A percentile compares a stretch with the other conserved stretches of the same genome.
These are phyloP conservation scores for Bombus breviceps DNA, from an alignment of 1,140 invertebrate species.

Conservation along the genomic window DNA sequence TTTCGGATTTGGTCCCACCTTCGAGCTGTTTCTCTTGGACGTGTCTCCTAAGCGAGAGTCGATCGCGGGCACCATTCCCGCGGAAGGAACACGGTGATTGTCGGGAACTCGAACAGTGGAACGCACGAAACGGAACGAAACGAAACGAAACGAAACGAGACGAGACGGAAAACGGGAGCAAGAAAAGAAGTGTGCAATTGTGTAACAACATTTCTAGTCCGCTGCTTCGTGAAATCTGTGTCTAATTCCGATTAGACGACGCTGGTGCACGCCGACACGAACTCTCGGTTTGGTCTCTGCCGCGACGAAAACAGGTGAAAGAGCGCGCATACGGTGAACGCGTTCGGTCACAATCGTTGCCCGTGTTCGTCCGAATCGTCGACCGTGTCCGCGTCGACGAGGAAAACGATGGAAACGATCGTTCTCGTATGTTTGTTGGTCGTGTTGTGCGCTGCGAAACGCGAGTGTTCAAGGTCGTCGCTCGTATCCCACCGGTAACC, in stretches of 20 bases:
- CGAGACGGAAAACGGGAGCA: slow-evolving; percentile 29
- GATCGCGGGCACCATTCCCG: slow-evolving; percentile 20
- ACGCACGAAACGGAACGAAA: not conserved
- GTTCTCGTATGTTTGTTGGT: slow-evolving; percentile 16
- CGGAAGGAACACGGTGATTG: slow-evolving; percentile 24
- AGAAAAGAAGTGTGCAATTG: slow-evolving; percentile 43
- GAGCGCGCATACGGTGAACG: not conserved
- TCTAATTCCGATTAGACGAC: slow-evolving; percentile 24
- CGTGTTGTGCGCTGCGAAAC: slow-evolving; percentile 47
- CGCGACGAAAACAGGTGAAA: slow-evolving; percentile 25
- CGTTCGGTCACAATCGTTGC: not conserved
- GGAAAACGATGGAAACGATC: slow-evolving; percentile 51
- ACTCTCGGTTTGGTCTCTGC: not conserved
- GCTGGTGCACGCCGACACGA: not conserved
- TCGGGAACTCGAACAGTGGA: not conserved
- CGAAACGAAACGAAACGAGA: not conserved
- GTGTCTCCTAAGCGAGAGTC: slow-evolving; percentile 29
- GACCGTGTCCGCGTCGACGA: slow-evolving; percentile 1
- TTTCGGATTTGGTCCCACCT: slow-evolving; percentile 49
- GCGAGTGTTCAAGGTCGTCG: slow-evolving; percentile 59
- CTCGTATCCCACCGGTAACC: slow-evolving; percentile 50
- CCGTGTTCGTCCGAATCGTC: not conserved
- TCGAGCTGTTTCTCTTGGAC: slow-evolving; percentile 24
- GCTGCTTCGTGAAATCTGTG: slow-evolving; percentile 45
- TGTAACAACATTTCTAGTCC: slow-evolving; percentile 61